These are phyloP conservation scores for Physeter macrocephalus DNA, from an alignment of 2,113 vertebrate species.

Conservation along the genomic window DNA sequence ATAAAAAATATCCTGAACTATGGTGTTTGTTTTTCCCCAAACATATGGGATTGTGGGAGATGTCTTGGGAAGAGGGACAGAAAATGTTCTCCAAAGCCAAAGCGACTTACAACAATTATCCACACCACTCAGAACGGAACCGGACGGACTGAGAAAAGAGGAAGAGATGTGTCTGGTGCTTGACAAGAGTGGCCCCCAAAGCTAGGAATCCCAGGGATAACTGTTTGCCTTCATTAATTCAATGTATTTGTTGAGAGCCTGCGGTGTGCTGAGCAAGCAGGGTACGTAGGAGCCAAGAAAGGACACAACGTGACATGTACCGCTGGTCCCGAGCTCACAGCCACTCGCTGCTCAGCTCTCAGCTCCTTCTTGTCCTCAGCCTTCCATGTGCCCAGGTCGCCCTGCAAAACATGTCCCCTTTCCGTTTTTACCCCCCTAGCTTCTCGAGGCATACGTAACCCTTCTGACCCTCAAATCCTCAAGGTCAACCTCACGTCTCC, in stretches of 20 bases:
- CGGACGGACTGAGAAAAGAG: neutral
- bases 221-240: neutral
- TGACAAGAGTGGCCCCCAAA: neutral
- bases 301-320: accelerated
- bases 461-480: neutral
- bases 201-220: neutral
- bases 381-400: neutral
- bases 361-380: neutral
- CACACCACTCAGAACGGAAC: neutral
- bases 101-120: neutral
- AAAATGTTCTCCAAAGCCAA: neutral
- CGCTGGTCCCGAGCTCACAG: neutral
- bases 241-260: neutral
- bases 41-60: neutral
- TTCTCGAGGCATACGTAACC: neutral
- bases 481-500: neutral
- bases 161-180: neutral
- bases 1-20: neutral
- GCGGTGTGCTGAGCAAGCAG: accelerated
- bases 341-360: too few relatives aligned
- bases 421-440: neutral
- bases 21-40: neutral
- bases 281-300: neutral
- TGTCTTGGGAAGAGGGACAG: neutral
- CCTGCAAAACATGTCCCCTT: neutral